A percentile compares a stretch with the other conserved stretches of the same genome.
Conservation (phyloP, 2,888 invertebrate species). For the Biston betularia region DNA sequence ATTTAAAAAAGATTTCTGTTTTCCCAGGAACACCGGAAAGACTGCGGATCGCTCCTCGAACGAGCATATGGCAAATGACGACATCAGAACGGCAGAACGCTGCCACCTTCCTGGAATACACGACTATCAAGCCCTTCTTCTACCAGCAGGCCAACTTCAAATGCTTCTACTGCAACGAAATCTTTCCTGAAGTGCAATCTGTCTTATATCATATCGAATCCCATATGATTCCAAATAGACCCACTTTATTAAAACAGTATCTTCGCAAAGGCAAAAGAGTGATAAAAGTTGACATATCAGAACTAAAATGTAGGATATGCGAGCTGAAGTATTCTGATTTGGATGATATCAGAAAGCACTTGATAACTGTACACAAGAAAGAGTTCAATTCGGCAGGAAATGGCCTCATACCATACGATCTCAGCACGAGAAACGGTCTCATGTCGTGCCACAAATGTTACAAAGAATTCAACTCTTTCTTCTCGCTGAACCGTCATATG, state of each 20-base stretch:
- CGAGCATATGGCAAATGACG: constrained; percentile 75
- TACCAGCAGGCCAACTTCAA: constrained; percentile 81
- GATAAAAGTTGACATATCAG: constrained; percentile 79
- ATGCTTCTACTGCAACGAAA: constrained; percentile 78
- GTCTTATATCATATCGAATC: constrained; percentile 46
- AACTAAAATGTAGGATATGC: constrained; percentile 72
- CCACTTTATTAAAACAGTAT: constrained; percentile 67
- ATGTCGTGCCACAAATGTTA: constrained; percentile 73
- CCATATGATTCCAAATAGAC: constrained; percentile 61
- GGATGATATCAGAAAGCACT: constrained; percentile 72
- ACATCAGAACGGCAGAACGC: constrained; percentile 78
- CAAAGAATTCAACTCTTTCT: constrained; percentile 77
- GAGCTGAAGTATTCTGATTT: constrained; percentile 72
- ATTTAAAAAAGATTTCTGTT: constrained; percentile 5
- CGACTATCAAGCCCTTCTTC: constrained; percentile 76
- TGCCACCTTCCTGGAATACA: constrained; percentile 74
- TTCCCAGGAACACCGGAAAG: constrained; percentile 19
- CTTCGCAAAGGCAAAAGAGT: constrained; percentile 76
- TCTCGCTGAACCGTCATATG: constrained; percentile 77
- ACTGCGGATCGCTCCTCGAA: neutral
- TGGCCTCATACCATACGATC: constrained; percentile 76
- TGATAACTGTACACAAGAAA: constrained; percentile 65
- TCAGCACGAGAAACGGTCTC: constrained; percentile 65
- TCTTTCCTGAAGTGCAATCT: constrained; percentile 74
- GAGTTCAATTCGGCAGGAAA: constrained; percentile 79